Base-by-base conservation (phyloP, 2,797 vertebrate species). In the Amazona finschi region DNA sequence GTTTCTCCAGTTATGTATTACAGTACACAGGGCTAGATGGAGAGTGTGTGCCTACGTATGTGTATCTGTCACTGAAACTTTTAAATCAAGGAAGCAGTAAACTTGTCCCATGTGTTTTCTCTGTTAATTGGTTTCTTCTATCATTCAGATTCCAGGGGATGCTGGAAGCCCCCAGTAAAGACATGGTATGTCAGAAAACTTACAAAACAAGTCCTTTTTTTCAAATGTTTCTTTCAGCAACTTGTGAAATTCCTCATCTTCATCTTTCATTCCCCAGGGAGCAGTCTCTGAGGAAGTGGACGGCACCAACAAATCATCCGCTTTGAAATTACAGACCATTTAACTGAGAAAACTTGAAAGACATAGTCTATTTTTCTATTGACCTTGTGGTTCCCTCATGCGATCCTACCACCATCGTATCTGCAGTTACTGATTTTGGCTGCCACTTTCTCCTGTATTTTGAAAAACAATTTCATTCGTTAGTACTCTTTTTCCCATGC, bases 201-300 rank as follows among this genome's bases (percentile, higher is more conserved):
- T 87, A 94, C 65, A 95, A 95, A 97, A 91, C 87, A 92, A 95
- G 31, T 4, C 38, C 53, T 78, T 90, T 89, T 91, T 86, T 80
- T 28, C 0, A 41, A 95, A 83, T 3, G 5, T 84, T 95, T 90
- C 58, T 97, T 94, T 95, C 88, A 96, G 87, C 79, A 96, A 70
- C 84, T 94, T 95, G 95, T 89, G 94, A 97, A 97, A 97, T 97
- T 97, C 95, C 94, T 93, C 96, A 96, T 95, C 93, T 95, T 91
- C 84, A 39, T 90, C 87, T 87, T 86, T 92, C 69, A 66, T 82
- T 95, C 85, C 65, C 12, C 21, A 30, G 69, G 78, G 61, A 95
- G 52, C 55, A 84, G 49, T 24, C 62, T 84, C 79, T 86, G 65
- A 90, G 90, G 85, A 93, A 88, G 62, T 84, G 60, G 85, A 95